phyloP scores from a whole-genome alignment of 53 echinoderm and acorn worm genomes.

The Echinometra lucunter region DNA sequence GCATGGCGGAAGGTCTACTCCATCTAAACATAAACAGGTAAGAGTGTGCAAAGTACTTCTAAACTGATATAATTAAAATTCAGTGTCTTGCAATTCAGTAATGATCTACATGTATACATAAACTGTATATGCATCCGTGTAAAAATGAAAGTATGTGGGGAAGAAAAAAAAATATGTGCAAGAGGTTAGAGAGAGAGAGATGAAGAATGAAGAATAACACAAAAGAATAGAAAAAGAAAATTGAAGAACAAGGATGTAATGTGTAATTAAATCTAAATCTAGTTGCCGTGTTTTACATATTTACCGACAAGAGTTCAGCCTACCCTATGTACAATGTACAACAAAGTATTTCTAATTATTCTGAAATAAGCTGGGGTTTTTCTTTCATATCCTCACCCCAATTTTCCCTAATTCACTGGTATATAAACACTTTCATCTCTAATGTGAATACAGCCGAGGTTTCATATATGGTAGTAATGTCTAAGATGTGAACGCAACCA shows the following conservation, averaged over 20 bases:
- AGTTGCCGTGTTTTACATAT: no score
- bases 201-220: no score
- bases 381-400: not conserved
- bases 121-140: no score
- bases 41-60: not conserved
- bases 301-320: not conserved
- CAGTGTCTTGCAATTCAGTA: no score
- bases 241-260: no score
- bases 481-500: not conserved
- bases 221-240: no score
- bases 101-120: no score
- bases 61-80: no score
- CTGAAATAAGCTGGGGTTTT: not conserved
- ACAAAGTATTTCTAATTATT: not conserved
- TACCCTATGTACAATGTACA: not conserved
- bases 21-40: not conserved
- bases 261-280: no score
- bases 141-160: no score
- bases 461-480: not conserved
- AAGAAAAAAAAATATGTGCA: no score
- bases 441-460: not conserved
- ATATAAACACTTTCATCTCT: not conserved
- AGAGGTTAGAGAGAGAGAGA: no score
- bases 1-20: slow-evolving; percentile 52
- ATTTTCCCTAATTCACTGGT: not conserved